Conservation (phyloP, 1,140 invertebrate genomes). For the Chironomus tepperi region DNA sequence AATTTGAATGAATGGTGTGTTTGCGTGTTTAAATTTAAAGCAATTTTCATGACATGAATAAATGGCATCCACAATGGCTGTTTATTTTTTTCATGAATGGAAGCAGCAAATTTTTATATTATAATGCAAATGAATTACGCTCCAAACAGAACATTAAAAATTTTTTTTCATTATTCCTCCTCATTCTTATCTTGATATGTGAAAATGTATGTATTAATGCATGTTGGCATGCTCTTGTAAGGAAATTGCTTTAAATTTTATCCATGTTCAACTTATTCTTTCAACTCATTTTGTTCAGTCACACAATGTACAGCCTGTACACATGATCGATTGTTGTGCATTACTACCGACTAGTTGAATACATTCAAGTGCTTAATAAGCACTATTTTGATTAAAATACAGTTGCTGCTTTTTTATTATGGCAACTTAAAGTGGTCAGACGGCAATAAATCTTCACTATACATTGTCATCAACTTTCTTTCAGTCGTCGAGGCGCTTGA, state of each 20-base stretch:
- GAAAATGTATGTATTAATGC: no score
- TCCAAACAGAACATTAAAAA: not conserved
- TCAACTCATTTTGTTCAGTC: not conserved
- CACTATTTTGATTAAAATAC: no score
- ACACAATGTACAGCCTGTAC: no score
- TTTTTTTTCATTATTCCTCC: not conserved
- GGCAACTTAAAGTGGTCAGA: no score
- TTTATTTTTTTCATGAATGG: not conserved
- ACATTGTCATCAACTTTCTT: no score
- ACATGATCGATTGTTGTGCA: no score
- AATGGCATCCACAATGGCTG: not conserved
- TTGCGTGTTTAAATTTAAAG: constrained; percentile 14
- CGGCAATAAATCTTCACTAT: no score
- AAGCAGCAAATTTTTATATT: not conserved
- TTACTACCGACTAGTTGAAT: no score
- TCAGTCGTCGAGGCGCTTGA: no score
- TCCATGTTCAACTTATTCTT: constrained; percentile 2
- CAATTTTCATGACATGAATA: constrained; percentile 14
- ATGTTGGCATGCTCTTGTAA: not conserved
- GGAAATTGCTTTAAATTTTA: constrained; percentile 16
- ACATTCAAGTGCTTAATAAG: no score
- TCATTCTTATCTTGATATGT: not conserved
- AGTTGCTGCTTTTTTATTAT: no score
- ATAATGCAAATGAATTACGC: constrained; percentile 8
- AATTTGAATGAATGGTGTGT: constrained; percentile 2